Evolutionary conservation across 1,140 invertebrate genomes (phyloP).

Genomic region (Protaetia brevitarsis): DNA sequence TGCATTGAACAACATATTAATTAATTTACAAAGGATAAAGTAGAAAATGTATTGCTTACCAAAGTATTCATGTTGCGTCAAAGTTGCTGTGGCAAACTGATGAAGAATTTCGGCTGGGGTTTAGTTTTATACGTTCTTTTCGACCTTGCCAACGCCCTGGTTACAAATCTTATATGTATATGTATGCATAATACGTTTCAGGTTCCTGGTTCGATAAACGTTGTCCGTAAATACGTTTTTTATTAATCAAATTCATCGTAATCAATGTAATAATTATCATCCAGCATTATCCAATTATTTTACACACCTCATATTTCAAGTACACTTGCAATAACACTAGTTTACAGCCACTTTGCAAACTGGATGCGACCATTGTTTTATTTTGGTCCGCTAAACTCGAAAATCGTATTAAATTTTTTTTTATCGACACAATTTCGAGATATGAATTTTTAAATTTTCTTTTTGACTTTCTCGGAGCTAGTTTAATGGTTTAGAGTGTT

Average conservation of each 20-base stretch:
- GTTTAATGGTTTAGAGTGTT: too few species aligned
- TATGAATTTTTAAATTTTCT: too few species aligned
- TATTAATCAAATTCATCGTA: neutral
- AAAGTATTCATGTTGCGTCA: neutral
- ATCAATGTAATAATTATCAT: too few species aligned
- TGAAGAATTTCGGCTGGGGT: neutral
- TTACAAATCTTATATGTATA: neutral
- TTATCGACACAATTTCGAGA: too few species aligned
- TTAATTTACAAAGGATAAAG: neutral
- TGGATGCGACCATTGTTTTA: too few species aligned
- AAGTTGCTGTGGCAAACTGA: neutral
- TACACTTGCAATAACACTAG: too few species aligned
- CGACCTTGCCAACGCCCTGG: slow-evolving; percentile 11
- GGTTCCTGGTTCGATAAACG: neutral
- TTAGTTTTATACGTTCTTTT: neutral
- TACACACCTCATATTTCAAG: too few species aligned
- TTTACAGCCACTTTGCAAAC: too few species aligned
- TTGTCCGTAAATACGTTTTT: neutral
- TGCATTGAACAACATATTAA: neutral
- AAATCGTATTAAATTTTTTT: too few species aligned
- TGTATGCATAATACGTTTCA: neutral
- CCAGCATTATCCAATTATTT: too few species aligned
- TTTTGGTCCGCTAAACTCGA: too few species aligned
- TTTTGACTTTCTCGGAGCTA: too few species aligned
- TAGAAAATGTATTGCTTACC: neutral